Evolutionary conservation across 2,797 vertebrate genomes (phyloP).

Genomic region (Carapus acus): DNA sequence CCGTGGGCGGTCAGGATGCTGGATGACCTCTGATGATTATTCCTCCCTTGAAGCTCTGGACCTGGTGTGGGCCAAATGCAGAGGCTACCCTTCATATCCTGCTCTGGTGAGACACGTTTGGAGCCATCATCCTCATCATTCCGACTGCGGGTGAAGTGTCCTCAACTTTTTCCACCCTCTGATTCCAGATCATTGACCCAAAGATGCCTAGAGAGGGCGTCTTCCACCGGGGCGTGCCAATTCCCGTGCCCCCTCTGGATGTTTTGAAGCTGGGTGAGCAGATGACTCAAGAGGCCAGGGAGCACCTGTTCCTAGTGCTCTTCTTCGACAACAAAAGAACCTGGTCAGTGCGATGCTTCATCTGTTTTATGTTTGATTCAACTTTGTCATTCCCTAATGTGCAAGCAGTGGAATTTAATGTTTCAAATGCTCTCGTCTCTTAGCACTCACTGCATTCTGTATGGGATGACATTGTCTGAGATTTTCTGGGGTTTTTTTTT

Average conservation of each 20-base stretch:
- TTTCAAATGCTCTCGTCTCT: too few species aligned
- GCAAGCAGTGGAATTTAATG: too few species aligned
- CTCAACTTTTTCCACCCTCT: not conserved
- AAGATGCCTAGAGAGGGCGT: constrained; percentile 99
- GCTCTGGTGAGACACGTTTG: constrained; percentile 79
- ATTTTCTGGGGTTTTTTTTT: too few species aligned
- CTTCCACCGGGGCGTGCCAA: constrained; percentile 95
- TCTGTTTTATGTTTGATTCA: too few species aligned
- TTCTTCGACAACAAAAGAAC: constrained; percentile 99
- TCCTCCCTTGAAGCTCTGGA: constrained; percentile 90
- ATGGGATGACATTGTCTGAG: too few species aligned
- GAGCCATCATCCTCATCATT: not conserved
- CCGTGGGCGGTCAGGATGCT: constrained; percentile 81
- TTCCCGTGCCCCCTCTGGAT: constrained; percentile 95
- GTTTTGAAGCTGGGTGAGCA: constrained; percentile 98
- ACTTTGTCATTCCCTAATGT: too few species aligned
- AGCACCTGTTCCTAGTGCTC: constrained; percentile 97
- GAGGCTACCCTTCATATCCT: constrained; percentile 97
- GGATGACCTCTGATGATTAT: constrained; percentile 94
- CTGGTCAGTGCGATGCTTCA: constrained; percentile 77
- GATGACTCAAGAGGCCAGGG: constrained; percentile 97
- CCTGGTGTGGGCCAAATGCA: constrained; percentile 97
- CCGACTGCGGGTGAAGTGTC: not conserved
- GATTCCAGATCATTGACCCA: constrained; percentile 94
- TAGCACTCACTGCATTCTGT: too few species aligned